Evolutionary conservation across 2,113 vertebrate genomes (phyloP).

Genomic region (Xiphophorus hellerii): DNA sequence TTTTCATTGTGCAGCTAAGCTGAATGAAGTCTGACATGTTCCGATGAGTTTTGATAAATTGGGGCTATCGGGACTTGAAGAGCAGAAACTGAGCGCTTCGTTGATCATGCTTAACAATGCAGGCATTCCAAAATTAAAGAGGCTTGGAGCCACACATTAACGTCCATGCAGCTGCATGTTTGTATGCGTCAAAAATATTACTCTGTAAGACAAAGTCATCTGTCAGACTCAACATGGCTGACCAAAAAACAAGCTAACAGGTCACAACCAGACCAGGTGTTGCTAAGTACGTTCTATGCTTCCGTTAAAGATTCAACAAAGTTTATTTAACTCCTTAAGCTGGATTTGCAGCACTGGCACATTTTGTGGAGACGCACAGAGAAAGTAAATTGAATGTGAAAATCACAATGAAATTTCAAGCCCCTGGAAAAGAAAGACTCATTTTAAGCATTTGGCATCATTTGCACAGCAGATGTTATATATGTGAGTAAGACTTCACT

Average conservation of each 20-base stretch:
- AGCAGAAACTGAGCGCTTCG: conserved; percentile 34
- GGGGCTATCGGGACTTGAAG: conserved; percentile 25
- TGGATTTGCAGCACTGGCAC: conserved; percentile 23
- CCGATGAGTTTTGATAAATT: conserved; percentile 59
- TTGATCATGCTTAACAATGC: conserved; percentile 20
- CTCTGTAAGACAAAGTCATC: not conserved
- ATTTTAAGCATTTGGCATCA: conserved; percentile 52
- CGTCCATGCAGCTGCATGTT: not conserved
- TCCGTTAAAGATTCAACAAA: not conserved
- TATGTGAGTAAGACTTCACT: conserved; percentile 11
- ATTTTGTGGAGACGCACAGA: conserved; percentile 44
- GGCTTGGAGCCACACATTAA: conserved; percentile 5
- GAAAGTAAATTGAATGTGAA: conserved; percentile 64
- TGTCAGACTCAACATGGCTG: not conserved
- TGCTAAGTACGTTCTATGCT: not conserved
- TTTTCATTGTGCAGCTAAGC: conserved; percentile 72
- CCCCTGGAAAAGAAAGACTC: conserved; percentile 49
- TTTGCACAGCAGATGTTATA: conserved; percentile 74
- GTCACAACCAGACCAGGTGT: conserved; percentile 7
- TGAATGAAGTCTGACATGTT: conserved; percentile 68
- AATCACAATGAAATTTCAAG: conserved; percentile 64
- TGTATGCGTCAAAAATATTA: conserved; percentile 2
- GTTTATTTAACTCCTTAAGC: conserved; percentile 19
- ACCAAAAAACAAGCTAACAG: conserved; percentile 36
- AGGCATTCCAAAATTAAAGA: conserved; percentile 16